Percentiles rank a stretch among this genome's conserved stretches.
phyloP scores from a whole-genome alignment of 2,888 invertebrate genomes.

The Drosophila melanosoma region DNA sequence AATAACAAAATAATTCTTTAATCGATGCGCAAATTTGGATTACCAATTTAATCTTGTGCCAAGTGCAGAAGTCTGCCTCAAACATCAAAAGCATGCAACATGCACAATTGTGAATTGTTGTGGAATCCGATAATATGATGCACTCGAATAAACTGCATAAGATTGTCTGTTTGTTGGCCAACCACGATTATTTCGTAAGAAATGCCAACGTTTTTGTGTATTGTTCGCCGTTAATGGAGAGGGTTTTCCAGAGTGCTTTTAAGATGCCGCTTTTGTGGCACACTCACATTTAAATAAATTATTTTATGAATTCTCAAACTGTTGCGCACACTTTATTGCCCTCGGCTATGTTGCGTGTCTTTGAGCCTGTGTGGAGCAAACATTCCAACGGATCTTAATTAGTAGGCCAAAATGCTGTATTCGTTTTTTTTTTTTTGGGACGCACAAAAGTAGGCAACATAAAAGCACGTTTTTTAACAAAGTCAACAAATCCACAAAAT shows the following conservation, averaged over 20 bases:
- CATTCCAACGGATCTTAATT: constrained; percentile 12
- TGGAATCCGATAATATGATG: not conserved
- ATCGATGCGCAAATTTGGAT: not conserved
- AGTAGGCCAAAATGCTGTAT: constrained; percentile 8
- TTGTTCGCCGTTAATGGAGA: not conserved
- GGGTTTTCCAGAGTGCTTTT: not conserved
- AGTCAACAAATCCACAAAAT: constrained; percentile 16
- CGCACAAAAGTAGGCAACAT: constrained; percentile 53
- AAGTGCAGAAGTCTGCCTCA: not conserved
- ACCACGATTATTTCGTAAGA: not conserved
- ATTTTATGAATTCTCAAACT: constrained; percentile 24
- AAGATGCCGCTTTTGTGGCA: not conserved
- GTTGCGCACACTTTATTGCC: constrained; percentile 25
- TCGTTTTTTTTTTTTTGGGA: constrained; percentile 19
- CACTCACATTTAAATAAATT: constrained; percentile 15
- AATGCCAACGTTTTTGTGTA: not conserved
- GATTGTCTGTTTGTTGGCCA: not conserved
- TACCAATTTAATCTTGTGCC: not conserved
- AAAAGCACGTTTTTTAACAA: constrained; percentile 18
- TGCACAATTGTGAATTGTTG: not conserved
- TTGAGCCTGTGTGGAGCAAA: not conserved
- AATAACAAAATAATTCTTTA: not conserved
- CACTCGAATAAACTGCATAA: not conserved
- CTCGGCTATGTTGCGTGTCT: not conserved
- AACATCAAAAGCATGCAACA: not conserved